Conservation (phyloP, 1,140 invertebrate species). For the Xylocopa sonorina region DNA sequence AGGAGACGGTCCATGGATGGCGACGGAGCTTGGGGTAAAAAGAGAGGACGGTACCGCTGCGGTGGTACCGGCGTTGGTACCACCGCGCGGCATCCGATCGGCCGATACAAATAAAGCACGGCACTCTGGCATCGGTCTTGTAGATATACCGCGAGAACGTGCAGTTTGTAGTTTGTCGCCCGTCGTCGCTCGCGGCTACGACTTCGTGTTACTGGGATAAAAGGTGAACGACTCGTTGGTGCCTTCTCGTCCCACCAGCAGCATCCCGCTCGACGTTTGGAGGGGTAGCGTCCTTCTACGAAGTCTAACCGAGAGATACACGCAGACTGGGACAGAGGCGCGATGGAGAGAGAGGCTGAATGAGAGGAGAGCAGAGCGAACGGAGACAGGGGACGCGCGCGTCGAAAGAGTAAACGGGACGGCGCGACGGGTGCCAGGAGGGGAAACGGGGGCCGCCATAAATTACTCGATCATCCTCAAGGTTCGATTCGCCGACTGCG, state of each 20-base stretch:
- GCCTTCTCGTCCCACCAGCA: constrained; percentile 64
- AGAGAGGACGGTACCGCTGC: neutral
- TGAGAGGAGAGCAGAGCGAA: neutral
- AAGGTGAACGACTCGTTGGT: constrained; percentile 80
- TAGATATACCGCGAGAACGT: constrained; percentile 71
- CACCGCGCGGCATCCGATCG: constrained; percentile 72
- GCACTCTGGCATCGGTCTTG: constrained; percentile 64
- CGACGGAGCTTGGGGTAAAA: neutral
- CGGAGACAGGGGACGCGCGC: neutral
- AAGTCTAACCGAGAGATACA: constrained; percentile 48
- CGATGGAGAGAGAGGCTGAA: neutral
- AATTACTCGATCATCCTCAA: constrained; percentile 67
- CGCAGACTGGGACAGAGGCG: neutral
- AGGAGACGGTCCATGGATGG: constrained; percentile 26
- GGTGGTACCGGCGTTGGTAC: constrained; percentile 8
- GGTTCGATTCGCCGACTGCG: constrained; percentile 57
- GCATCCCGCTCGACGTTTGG: constrained; percentile 63
- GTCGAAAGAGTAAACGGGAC: constrained; percentile 23
- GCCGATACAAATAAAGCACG: constrained; percentile 78
- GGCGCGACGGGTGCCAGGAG: constrained; percentile 13
- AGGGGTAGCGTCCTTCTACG: constrained; percentile 67
- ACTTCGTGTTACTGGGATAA: constrained; percentile 82
- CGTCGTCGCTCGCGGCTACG: constrained; percentile 75
- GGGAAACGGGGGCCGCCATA: constrained; percentile 48
- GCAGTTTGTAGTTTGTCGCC: constrained; percentile 78